Conservation (phyloP, 2,888 invertebrate species). For the Hyposoter dolosus region DNA sequence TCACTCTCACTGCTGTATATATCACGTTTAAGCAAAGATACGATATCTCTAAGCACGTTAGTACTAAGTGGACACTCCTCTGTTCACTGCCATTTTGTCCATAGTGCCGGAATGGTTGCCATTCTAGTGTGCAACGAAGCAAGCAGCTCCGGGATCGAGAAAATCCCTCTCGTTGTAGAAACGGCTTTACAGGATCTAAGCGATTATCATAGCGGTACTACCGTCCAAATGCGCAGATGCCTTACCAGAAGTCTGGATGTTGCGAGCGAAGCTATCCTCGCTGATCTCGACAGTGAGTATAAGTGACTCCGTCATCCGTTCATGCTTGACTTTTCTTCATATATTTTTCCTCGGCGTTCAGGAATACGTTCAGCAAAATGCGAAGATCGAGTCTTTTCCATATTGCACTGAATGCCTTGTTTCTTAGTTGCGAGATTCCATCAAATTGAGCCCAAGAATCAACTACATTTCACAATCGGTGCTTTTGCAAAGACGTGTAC, state of each 20-base stretch:
- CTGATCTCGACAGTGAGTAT: conserved; percentile 88
- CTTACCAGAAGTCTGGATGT: conserved; percentile 87
- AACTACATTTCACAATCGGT: neutral
- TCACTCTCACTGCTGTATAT: neutral
- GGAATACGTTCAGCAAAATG: neutral
- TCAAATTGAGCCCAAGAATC: neutral
- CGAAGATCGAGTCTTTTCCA: conserved; percentile 15
- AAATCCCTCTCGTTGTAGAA: conserved; percentile 86
- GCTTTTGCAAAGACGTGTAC: neutral
- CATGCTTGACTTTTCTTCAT: neutral
- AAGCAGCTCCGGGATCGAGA: conserved; percentile 86
- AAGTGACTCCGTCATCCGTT: conserved; percentile 23
- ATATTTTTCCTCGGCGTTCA: neutral
- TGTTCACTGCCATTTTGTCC: conserved; percentile 10
- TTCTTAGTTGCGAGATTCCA: neutral
- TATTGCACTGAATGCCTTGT: neutral
- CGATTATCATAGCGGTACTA: conserved; percentile 88
- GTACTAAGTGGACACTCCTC: conserved; percentile 40
- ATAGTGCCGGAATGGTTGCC: conserved; percentile 86
- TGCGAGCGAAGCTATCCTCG: conserved; percentile 87
- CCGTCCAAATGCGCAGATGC: conserved; percentile 87
- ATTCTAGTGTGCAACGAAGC: conserved; percentile 89
- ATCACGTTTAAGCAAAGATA: conserved; percentile 28
- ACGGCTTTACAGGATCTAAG: conserved; percentile 87
- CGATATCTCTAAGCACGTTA: conserved; percentile 24